Percentiles rank a stretch among this genome's conserved stretches.
Conservation (phyloP, 2,888 invertebrate species). For the Cataglyphis albicans region DNA sequence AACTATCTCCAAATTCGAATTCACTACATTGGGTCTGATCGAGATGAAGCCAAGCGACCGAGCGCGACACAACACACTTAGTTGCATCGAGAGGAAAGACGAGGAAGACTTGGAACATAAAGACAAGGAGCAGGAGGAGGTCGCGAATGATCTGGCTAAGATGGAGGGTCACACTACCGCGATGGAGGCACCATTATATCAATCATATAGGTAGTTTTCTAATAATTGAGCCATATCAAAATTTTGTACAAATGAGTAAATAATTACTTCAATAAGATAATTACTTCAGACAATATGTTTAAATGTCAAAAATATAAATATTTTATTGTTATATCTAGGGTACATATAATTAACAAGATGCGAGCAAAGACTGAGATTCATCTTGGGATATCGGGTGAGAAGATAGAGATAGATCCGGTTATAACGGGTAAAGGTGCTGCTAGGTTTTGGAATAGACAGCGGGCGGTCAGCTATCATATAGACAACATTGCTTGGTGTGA, state of each 20-base stretch:
- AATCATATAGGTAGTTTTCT: conserved; percentile 87
- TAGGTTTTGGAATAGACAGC: conserved; percentile 89
- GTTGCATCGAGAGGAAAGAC: conserved; percentile 82
- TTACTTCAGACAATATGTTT: conserved; percentile 28
- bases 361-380: conserved; percentile 94
- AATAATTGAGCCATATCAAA: background rate
- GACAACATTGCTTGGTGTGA: conserved; percentile 96
- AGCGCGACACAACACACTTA: conserved; percentile 81
- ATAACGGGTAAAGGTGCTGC: conserved; percentile 84
- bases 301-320: conserved; percentile 7
- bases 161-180: conserved; percentile 92
- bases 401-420: conserved; percentile 96
- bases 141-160: conserved; percentile 88
- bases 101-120: conserved; percentile 83
- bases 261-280: background rate
- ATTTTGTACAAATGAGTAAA: background rate
- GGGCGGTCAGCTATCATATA: conserved; percentile 94
- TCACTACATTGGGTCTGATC: conserved; percentile 94
- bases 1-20: conserved; percentile 96
- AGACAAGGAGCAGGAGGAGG: conserved; percentile 78
- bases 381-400: conserved; percentile 95
- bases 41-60: conserved; percentile 89
- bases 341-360: conserved; percentile 93
- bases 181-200: conserved; percentile 95
- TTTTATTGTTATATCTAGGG: conserved; percentile 87